Conservation (phyloP, 2,113 vertebrate species). For the Corythoichthys haematopterus region DNA sequence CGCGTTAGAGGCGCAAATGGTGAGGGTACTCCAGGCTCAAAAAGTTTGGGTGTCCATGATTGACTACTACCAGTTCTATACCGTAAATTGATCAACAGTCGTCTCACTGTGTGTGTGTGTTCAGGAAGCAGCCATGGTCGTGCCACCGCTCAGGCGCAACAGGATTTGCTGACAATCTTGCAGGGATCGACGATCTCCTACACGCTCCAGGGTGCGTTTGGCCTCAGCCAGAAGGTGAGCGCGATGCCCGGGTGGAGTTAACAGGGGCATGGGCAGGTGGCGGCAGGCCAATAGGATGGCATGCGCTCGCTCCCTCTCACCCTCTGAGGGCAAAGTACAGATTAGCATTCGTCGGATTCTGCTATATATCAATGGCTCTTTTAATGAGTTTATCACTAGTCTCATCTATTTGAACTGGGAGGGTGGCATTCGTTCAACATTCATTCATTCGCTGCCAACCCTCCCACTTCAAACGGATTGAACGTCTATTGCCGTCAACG, state of each 20-base stretch:
- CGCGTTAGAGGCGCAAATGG: background rate
- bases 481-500: no score
- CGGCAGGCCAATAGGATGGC: slow-evolving; percentile 94
- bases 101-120: slow-evolving; percentile 13
- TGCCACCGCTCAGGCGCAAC: slow-evolving; percentile 87
- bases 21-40: background rate
- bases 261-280: slow-evolving; percentile 90
- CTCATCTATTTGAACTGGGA: no score
- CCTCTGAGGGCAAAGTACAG: slow-evolving; percentile 62
- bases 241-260: slow-evolving; percentile 87
- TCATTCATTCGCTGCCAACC: no score
- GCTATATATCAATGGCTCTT: background rate
- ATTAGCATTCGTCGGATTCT: background rate
- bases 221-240: slow-evolving; percentile 90
- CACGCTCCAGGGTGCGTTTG: slow-evolving; percentile 91
- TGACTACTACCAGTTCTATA: background rate
- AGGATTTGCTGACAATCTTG: slow-evolving; percentile 95
- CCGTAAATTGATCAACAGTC: background rate
- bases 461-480: no score
- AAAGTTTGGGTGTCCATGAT: background rate
- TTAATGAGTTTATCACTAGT: no score
- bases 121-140: slow-evolving; percentile 88
- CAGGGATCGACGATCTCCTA: slow-evolving; percentile 89
- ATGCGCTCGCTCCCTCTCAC: slow-evolving; percentile 88
- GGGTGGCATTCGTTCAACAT: no score